phyloP scores from a whole-genome alignment of 2,113 vertebrate genomes.

The Noturus placidus region DNA sequence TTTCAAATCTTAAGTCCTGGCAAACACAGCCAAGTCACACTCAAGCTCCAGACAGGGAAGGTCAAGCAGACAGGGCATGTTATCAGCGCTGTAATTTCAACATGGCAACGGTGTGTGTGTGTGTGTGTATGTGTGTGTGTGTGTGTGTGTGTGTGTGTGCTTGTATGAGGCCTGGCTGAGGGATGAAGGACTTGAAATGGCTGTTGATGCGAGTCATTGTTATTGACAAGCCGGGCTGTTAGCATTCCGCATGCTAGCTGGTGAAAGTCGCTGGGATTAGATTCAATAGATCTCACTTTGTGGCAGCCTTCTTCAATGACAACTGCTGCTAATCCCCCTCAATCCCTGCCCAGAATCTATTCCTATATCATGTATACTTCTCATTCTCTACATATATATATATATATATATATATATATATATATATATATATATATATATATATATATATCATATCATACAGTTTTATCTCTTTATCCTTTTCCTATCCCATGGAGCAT shows the following conservation, averaged over 20 bases:
- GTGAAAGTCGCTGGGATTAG: slow-evolving; percentile 46
- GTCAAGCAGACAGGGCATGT: slow-evolving; percentile 25
- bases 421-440: too few relatives aligned
- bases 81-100: slow-evolving; percentile 29
- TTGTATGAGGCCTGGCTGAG: slow-evolving; percentile 4
- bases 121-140: slow-evolving; percentile 12
- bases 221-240: slow-evolving; percentile 48
- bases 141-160: slow-evolving; percentile 9
- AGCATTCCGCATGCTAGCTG: slow-evolving; percentile 42
- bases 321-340: slow-evolving; percentile 29
- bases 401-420: too few relatives aligned
- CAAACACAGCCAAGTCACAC: slow-evolving; percentile 30
- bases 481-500: too few relatives aligned
- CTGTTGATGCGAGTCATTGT: slow-evolving; percentile 43
- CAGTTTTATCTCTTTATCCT: too few relatives aligned
- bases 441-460: too few relatives aligned
- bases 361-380: background rate
- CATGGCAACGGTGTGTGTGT: background rate
- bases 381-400: too few relatives aligned
- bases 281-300: slow-evolving; percentile 45
- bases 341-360: background rate
- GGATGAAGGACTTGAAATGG: slow-evolving; percentile 14
- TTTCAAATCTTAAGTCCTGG: slow-evolving; percentile 14
- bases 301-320: slow-evolving; percentile 21
- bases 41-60: slow-evolving; percentile 29